Evolutionary conservation across 2,888 invertebrate genomes (phyloP), one percentile per base, ranked within the genome.

Genomic region (Ichneumoninae sp.): DNA sequence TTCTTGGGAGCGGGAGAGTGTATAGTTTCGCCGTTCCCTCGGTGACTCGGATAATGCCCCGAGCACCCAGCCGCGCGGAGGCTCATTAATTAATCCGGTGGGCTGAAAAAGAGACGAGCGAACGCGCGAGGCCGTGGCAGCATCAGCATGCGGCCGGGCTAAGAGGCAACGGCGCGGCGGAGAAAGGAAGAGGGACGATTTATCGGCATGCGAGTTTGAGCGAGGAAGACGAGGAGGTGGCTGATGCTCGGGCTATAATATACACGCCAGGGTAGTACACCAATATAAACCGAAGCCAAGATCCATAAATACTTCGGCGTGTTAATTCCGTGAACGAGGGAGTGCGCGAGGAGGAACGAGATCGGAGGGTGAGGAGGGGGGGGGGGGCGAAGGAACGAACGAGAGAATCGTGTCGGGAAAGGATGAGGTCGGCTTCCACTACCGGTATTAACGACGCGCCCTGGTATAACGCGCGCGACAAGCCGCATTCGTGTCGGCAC

Each of bases 241-340:
- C 8, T 16, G 33, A 62, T 6, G 10, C 40, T 66, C 26, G 26
- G 40, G 66, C 66, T 66, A 66, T 76, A 76, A 76, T 76, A 76
- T 86, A 80, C 82, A 75, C 71, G 80, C 72, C 60, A 36, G 44
- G 62, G 70, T 68, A 78, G 70, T 71, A 78, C 66, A 85, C 80
- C 80, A 54, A 79, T 77, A 86, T 80, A 78, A 82, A 68, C 79
- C 76, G 74, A 82, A 82, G 87, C 86, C 88, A 89, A 88, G 90
- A 89, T 90, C 90, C 91, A 92, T 92, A 92, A 92, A 92, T 92
- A 92, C 90, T 91, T 89, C 86, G 88, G 86, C 91, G 91, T 91
- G 91, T 91, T 91, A 91, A 92, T 91, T 90, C 85, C 90, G 89
- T 90, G 91, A 89, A 91, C 90, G 89, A 90, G 91, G 90, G 90